phyloP scores from a whole-genome alignment of 92 coral and sea anemone genomes.

The Chrysogorgia sp. region DNA sequence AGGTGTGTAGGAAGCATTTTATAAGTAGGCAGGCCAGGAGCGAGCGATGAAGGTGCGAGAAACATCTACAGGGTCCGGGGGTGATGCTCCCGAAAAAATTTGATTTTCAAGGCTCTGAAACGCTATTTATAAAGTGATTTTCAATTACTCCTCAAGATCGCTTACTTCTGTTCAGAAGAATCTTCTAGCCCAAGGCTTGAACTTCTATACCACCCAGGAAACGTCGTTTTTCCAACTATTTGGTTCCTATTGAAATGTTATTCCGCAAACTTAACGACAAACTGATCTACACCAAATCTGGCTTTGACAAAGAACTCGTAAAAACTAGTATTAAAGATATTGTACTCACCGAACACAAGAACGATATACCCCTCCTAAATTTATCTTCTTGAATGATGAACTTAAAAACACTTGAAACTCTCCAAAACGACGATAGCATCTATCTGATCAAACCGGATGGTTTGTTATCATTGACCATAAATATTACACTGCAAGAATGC shows the following conservation, averaged over 20 bases:
- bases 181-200: no score
- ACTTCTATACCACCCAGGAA: no score
- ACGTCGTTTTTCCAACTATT: no score
- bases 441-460: neutral
- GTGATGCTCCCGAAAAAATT: no score
- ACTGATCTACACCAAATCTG: neutral
- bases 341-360: conserved; percentile 1
- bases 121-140: no score
- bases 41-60: no score
- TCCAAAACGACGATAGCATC: neutral
- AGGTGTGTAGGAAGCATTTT: no score
- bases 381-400: neutral
- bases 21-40: no score
- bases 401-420: neutral
- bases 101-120: no score
- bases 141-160: no score
- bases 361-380: neutral
- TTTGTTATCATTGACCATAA: neutral
- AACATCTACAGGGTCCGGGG: no score
- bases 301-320: neutral
- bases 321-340: conserved; percentile 8
- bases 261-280: neutral
- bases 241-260: neutral
- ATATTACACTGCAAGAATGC: neutral
- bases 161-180: no score